phyloP scores from a whole-genome alignment of 2,113 vertebrate species.

The Heliornis fulica region DNA sequence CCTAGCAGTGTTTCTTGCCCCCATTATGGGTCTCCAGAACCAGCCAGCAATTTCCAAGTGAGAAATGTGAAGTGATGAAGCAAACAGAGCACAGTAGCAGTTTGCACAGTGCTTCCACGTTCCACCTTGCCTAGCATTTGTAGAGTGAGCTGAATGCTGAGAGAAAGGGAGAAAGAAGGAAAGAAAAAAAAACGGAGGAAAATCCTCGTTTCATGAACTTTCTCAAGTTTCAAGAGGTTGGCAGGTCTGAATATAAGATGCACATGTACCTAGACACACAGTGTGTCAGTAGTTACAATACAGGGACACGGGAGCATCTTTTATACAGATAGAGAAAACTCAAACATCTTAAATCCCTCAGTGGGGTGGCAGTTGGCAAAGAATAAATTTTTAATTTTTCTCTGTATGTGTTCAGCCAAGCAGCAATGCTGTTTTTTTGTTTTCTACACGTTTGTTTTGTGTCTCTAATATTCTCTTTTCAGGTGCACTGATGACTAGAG shows the following conservation, averaged over 20 bases:
- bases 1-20: neutral
- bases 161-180: neutral
- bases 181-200: neutral
- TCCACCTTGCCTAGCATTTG: neutral
- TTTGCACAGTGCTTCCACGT: neutral
- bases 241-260: neutral
- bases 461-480: neutral
- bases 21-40: accelerated
- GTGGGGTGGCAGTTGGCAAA: neutral
- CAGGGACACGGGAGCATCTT: neutral
- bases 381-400: neutral
- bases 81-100: accelerated
- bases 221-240: neutral
- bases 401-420: neutral
- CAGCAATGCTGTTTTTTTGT: neutral
- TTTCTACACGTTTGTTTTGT: neutral
- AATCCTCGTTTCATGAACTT: neutral
- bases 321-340: neutral
- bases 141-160: neutral
- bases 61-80: neutral
- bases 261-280: neutral
- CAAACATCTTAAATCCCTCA: neutral
- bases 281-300: neutral
- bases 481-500: neutral
- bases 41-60: neutral